Percentiles rank a stretch among this genome's conserved stretches.
Conservation (phyloP, 2,888 invertebrate genomes). For the Lasioglossum figueresi region DNA sequence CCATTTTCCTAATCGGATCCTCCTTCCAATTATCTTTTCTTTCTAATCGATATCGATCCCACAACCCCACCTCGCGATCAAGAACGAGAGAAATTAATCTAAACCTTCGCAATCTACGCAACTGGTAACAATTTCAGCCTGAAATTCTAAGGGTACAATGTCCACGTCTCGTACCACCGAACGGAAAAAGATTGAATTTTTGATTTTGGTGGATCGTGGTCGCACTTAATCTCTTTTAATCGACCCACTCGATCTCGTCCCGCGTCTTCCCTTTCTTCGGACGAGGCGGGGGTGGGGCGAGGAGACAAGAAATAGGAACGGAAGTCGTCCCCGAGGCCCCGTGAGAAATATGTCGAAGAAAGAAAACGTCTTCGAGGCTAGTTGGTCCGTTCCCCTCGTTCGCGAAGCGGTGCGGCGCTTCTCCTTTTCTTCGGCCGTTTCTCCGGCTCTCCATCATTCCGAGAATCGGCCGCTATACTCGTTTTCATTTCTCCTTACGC, state of each 20-base stretch:
- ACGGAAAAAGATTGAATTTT: neutral
- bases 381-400: conserved; percentile 28
- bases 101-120: neutral
- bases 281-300: neutral
- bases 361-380: conserved; percentile 58
- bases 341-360: conserved; percentile 68
- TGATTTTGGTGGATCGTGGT: neutral
- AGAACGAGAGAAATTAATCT: neutral
- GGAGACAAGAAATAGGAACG: conserved; percentile 64
- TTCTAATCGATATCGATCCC: neutral
- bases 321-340: conserved; percentile 60
- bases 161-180: neutral
- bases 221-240: conserved; percentile 50
- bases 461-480: conserved; percentile 75
- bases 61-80: neutral
- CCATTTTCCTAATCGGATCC: conserved; percentile 65
- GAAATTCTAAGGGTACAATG: neutral
- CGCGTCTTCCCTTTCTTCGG: conserved; percentile 41
- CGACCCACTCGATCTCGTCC: conserved; percentile 42
- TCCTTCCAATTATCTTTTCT: neutral
- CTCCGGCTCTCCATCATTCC: conserved; percentile 70
- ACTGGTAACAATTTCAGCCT: neutral
- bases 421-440: conserved; percentile 56
- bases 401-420: conserved; percentile 25
- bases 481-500: conserved; percentile 82